These are phyloP conservation scores for Meta bourneti DNA, from an alignment of 2,888 invertebrate genomes.

Conservation along the genomic window DNA sequence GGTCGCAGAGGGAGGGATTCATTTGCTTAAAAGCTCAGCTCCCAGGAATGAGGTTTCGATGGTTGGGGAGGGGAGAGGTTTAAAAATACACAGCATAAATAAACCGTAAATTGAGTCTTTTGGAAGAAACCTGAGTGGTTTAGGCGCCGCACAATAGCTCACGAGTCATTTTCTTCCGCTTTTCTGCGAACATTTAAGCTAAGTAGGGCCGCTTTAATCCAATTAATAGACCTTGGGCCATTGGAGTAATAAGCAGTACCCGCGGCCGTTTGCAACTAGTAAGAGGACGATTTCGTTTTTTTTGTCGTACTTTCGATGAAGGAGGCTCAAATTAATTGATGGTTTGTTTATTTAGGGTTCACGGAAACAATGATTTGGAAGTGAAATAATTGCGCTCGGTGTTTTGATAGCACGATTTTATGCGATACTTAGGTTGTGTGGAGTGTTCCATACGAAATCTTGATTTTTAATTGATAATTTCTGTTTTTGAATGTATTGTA, in stretches of 20 bases:
- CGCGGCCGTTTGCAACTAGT: too few species aligned
- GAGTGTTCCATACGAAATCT: too few species aligned
- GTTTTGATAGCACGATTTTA: too few species aligned
- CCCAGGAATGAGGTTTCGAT: slow-evolving; percentile 51
- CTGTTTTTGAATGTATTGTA: too few species aligned
- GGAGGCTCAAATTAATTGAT: too few species aligned
- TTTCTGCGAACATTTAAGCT: neutral
- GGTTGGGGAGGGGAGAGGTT: slow-evolving; percentile 38
- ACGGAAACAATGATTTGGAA: too few species aligned
- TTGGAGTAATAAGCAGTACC: slow-evolving; percentile 7
- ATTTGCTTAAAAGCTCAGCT: slow-evolving; percentile 72
- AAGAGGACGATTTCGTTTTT: too few species aligned
- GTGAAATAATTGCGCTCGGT: too few species aligned
- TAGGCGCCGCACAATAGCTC: slow-evolving; percentile 34
- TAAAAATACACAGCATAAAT: slow-evolving; percentile 62
- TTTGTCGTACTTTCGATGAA: too few species aligned
- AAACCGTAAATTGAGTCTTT: slow-evolving; percentile 56
- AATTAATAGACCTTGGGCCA: slow-evolving; percentile 48
- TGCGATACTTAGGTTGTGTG: too few species aligned
- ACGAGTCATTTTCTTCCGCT: slow-evolving; percentile 55
- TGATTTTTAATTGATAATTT: too few species aligned
- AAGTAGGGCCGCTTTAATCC: slow-evolving; percentile 41
- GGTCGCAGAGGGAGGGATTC: slow-evolving; percentile 49
- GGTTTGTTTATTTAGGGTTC: too few species aligned
- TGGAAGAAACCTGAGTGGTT: slow-evolving; percentile 50